phyloP scores from a whole-genome alignment of 2,113 vertebrate species.

The Salvelinus alpinus region DNA sequence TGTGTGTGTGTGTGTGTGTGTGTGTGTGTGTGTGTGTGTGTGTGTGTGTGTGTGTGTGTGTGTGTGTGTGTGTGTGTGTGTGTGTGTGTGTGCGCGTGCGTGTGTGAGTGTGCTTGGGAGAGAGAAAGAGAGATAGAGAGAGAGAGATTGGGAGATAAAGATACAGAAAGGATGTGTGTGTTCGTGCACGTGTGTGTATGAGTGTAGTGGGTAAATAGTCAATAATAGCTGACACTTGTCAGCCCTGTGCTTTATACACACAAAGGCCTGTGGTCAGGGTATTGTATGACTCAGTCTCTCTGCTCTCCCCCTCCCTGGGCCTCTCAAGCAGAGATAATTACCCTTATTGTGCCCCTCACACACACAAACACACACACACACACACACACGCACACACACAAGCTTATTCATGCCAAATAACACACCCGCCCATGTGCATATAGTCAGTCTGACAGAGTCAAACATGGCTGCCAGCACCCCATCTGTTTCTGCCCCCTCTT shows the following conservation, averaged over 20 bases:
- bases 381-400: slow-evolving; percentile 39
- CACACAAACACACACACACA: slow-evolving; percentile 30
- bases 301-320: slow-evolving; percentile 30
- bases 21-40: background rate
- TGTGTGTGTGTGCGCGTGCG: too few relatives aligned
- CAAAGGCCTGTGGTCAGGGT: slow-evolving; percentile 73
- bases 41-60: too few relatives aligned
- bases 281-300: slow-evolving; percentile 72
- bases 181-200: slow-evolving; percentile 5
- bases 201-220: slow-evolving; percentile 74
- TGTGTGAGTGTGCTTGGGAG: background rate
- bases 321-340: slow-evolving; percentile 76
- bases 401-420: slow-evolving; percentile 68
- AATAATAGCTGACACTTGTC: slow-evolving; percentile 78
- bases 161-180: background rate
- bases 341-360: slow-evolving; percentile 64
- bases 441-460: slow-evolving; percentile 69
- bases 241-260: slow-evolving; percentile 73
- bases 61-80: background rate
- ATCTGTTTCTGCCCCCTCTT: slow-evolving; percentile 67
- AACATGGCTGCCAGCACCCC: slow-evolving; percentile 73
- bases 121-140: too few relatives aligned
- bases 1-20: slow-evolving; percentile 4
- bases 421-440: slow-evolving; percentile 70
- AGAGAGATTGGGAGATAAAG: slow-evolving; percentile 9